phyloP scores from a whole-genome alignment of 53 echinoderm and acorn worm genomes.

The Crossaster papposus region DNA sequence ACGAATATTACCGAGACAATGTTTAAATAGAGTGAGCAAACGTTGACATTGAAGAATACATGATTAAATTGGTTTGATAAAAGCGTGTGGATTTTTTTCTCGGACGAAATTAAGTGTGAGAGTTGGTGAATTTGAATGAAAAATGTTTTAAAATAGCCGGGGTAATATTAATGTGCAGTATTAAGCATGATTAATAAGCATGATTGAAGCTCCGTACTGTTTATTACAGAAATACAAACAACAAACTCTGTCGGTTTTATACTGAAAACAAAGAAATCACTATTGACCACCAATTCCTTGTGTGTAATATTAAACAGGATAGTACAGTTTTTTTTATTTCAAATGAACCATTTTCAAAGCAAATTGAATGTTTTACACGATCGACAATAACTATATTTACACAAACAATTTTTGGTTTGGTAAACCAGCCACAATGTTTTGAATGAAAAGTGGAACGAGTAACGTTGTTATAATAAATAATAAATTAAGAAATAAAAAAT shows the following conservation, averaged over 20 bases:
- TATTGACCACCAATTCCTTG: neutral
- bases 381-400: slow-evolving; percentile 56
- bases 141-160: no score
- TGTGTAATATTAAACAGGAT: slow-evolving; percentile 16
- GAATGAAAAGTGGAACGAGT: slow-evolving; percentile 16
- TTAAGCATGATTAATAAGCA: no score
- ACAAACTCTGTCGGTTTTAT: neutral
- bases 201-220: neutral
- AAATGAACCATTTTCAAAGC: slow-evolving; percentile 22
- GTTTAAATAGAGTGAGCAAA: no score
- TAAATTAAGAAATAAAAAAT: slow-evolving; percentile 33
- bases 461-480: slow-evolving; percentile 40
- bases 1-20: no score
- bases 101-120: no score
- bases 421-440: slow-evolving; percentile 17
- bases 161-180: no score
- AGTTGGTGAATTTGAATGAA: no score
- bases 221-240: neutral
- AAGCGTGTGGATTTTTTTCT: no score
- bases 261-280: neutral
- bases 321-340: slow-evolving; percentile 44
- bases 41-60: no score
- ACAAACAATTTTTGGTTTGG: slow-evolving; percentile 17
- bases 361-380: slow-evolving; percentile 24
- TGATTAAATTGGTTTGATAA: no score